Base-by-base conservation (phyloP, 37 sponge, comb jelly and placozoan genomes). In the Eunapius fragilis region DNA sequence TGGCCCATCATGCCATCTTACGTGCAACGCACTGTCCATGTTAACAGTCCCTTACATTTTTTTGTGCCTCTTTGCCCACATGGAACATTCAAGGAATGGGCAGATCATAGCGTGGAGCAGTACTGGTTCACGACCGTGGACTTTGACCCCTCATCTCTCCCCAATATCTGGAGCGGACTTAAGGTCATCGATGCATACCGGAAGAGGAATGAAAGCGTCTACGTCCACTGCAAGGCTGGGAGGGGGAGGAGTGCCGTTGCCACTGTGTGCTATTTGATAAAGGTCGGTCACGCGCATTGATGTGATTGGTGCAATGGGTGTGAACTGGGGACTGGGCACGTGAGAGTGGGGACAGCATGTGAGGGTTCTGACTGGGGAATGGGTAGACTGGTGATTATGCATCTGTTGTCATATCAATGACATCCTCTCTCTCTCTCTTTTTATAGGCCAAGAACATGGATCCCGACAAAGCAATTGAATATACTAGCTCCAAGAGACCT, bases 181-280 rank as follows among this genome's bases (percentile, higher is more conserved):
- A 41, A 28, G 19, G 69, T 93, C 74, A 95, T 97, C 36, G 70
- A 91, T 11, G 77, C 67, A 31, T 58, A 38, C 41, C 80, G 67
- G 27, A 17, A 30, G 14, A 74, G 74, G 25, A 90, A 81, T 12
- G 35, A 87, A 27, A 87, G 88, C 67, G 92, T 91, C 24, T 97
- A 97, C 32, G 90, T 97, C 37, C 98, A 97, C 82, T 97, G 98
- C 67, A 97, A 97, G 74, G 96, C 98, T 27, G 98, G 98, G 24
- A 89, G 86, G 68, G 96, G 96, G 23, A 67, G 98, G 47, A 97
- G 98, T 89, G 94, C 96, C 3, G 81, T 86, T 0, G 84, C 96
- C 5, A 86, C 73, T 22, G 84, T 90, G 25, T 95, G 98, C 82
- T 97, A 97, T 81, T 80, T 97, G 17, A 90, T 97, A 74, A 88